These are phyloP conservation scores for Amphiprion percula DNA, from an alignment of 2,113 vertebrate species.

Conservation along the genomic window DNA sequence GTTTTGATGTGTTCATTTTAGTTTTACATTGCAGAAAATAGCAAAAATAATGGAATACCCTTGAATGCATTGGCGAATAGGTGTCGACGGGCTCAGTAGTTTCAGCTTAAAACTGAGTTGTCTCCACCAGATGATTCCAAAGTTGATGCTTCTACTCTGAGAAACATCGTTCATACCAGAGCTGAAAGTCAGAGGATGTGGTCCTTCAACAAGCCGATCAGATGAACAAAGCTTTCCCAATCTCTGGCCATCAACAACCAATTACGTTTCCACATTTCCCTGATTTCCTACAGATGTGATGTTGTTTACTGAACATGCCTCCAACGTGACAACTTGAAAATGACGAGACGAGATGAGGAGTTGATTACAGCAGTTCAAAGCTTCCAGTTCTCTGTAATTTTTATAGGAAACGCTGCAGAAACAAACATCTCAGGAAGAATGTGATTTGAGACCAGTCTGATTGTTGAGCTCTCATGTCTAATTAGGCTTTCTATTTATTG, in stretches of 20 bases:
- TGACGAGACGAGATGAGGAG: conserved; percentile 47
- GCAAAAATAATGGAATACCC: neutral
- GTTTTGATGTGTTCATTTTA: neutral
- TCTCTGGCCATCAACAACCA: conserved; percentile 39
- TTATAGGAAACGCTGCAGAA: conserved; percentile 20
- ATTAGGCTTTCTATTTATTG: conserved; percentile 28
- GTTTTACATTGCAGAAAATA: neutral
- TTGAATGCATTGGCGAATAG: neutral
- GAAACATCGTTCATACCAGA: neutral
- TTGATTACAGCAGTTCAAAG: conserved; percentile 48
- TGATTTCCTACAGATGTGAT: conserved; percentile 68
- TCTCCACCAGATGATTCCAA: conserved; percentile 2
- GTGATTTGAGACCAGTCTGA: conserved; percentile 12
- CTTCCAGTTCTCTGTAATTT: conserved; percentile 22
- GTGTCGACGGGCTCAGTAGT: neutral
- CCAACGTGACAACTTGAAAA: conserved; percentile 36
- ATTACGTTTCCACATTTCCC: conserved; percentile 40
- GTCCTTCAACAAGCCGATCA: conserved; percentile 22
- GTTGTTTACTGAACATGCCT: conserved; percentile 60
- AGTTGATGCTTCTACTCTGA: neutral
- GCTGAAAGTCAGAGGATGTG: neutral
- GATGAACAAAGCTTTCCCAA: conserved; percentile 34
- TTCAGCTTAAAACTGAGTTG: no score
- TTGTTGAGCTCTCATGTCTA: conserved; percentile 4
- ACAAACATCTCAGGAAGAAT: conserved; percentile 27